Percentiles rank a stretch among this genome's conserved stretches.
These are phyloP conservation scores for Drosophila parthenogenetica DNA, from an alignment of 2,888 invertebrate genomes.

Conservation along the genomic window DNA sequence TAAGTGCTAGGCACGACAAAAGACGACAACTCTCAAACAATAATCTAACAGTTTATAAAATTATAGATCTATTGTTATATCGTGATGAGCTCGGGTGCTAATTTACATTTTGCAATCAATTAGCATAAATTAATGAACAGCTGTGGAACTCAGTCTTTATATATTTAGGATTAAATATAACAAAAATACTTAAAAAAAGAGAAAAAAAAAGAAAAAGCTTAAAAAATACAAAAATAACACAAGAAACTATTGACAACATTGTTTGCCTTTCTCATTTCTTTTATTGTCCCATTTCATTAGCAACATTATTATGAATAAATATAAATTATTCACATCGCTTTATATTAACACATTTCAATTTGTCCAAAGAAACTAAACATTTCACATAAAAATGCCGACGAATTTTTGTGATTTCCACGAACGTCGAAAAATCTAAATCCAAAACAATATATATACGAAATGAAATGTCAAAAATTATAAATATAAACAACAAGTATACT, in stretches of 20 bases:
- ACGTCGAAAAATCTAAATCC: slow-evolving; percentile 39
- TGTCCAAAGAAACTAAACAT: slow-evolving; percentile 52
- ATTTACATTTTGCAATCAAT: slow-evolving; percentile 63
- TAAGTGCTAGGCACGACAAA: slow-evolving; percentile 13
- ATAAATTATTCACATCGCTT: slow-evolving; percentile 60
- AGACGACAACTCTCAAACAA: slow-evolving; percentile 8
- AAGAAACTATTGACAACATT: slow-evolving; percentile 17
- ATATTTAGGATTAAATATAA: slow-evolving; percentile 27
- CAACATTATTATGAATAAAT: slow-evolving; percentile 14
- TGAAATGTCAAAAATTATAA: slow-evolving; percentile 34
- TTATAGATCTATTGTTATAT: slow-evolving; percentile 59
- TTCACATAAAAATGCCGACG: slow-evolving; percentile 42
- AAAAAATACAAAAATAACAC: slow-evolving; percentile 1
- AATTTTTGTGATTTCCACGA: slow-evolving; percentile 29
- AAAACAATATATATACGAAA: slow-evolving; percentile 36
- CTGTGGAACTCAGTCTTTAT: slow-evolving; percentile 37
- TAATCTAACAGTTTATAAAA: slow-evolving; percentile 33
- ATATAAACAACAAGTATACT: slow-evolving; percentile 14
- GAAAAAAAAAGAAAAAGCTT: slow-evolving; percentile 11
- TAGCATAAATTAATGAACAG: slow-evolving; percentile 65
- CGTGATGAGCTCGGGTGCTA: slow-evolving; percentile 47
- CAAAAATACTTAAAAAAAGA: slow-evolving; percentile 21
- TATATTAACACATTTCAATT: slow-evolving; percentile 77
- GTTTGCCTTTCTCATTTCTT: slow-evolving; percentile 16
- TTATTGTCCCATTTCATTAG: slow-evolving; percentile 23